Evolutionary conservation across 2,888 invertebrate genomes (phyloP).

Genomic region (Lamellibrachia satsuma): DNA sequence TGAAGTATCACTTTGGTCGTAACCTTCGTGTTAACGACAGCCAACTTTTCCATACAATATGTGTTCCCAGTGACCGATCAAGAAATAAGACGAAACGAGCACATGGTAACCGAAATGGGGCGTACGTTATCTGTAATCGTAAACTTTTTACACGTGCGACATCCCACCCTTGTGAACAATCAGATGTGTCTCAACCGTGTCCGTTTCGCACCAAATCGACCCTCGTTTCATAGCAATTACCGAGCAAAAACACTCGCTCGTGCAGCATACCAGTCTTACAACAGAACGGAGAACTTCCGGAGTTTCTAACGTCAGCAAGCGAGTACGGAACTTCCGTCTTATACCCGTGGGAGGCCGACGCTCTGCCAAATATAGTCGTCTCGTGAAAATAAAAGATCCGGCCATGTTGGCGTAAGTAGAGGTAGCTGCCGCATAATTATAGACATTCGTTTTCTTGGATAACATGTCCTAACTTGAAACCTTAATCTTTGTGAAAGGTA

Average conservation of each 20-base stretch:
- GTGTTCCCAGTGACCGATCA: neutral
- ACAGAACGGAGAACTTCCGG: neutral
- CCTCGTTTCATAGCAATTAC: neutral
- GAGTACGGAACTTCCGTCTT: neutral
- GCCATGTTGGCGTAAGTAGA: neutral
- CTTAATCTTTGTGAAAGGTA: neutral
- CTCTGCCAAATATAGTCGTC: neutral
- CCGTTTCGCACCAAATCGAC: neutral
- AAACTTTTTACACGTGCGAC: neutral
- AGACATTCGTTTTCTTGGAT: neutral
- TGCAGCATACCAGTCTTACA: neutral
- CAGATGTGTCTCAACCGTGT: neutral
- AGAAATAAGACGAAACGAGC: neutral
- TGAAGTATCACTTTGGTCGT: too few species aligned
- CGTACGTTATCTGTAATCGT: neutral
- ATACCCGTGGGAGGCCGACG: neutral
- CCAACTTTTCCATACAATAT: neutral
- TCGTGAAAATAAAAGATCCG: neutral
- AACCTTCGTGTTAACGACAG: neutral
- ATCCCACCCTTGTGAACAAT: neutral
- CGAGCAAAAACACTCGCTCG: neutral
- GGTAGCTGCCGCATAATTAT: neutral
- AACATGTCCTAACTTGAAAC: neutral
- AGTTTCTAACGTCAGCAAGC: neutral
- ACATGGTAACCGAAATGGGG: neutral